Conservation (phyloP, 1,140 invertebrate genomes). For the Latrodectus geometricus region DNA sequence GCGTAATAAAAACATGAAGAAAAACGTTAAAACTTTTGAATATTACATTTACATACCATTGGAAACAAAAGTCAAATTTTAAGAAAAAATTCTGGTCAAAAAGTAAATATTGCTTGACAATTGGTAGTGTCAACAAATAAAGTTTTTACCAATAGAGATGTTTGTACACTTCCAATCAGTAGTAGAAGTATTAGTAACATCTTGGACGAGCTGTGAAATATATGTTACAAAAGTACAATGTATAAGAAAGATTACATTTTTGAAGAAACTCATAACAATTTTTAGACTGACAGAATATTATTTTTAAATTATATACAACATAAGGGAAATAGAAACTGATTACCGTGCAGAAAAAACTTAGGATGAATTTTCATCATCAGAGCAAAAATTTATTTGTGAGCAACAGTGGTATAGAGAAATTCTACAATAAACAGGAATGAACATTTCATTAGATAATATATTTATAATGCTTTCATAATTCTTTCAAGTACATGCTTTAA, state of each 20-base stretch:
- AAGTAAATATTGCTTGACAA: constrained; percentile 4
- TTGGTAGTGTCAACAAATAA: constrained; percentile 50
- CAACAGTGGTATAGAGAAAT: constrained; percentile 23
- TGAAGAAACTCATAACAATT: constrained; percentile 23
- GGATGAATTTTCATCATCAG: constrained; percentile 24
- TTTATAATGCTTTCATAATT: too few species aligned
- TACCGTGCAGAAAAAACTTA: constrained; percentile 35
- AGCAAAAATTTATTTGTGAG: constrained; percentile 27
- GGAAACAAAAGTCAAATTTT: too few species aligned
- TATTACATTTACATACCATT: too few species aligned
- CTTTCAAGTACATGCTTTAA: too few species aligned
- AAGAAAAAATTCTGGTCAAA: not conserved
- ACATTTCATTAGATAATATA: constrained; percentile 1
- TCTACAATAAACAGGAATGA: constrained; percentile 45
- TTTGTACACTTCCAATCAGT: constrained; percentile 21
- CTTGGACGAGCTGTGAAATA: constrained; percentile 49
- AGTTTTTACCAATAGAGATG: constrained; percentile 43
- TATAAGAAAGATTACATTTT: not conserved
- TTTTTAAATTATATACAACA: constrained; percentile 29
- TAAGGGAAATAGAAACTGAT: constrained; percentile 35
- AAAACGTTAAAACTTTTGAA: too few species aligned
- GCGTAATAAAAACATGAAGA: constrained; percentile 6
- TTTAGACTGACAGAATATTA: not conserved
- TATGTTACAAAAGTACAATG: constrained; percentile 39
- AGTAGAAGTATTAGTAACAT: constrained; percentile 24